Conservation (phyloP, 2,113 vertebrate species). For the Alexandromys fortis region DNA sequence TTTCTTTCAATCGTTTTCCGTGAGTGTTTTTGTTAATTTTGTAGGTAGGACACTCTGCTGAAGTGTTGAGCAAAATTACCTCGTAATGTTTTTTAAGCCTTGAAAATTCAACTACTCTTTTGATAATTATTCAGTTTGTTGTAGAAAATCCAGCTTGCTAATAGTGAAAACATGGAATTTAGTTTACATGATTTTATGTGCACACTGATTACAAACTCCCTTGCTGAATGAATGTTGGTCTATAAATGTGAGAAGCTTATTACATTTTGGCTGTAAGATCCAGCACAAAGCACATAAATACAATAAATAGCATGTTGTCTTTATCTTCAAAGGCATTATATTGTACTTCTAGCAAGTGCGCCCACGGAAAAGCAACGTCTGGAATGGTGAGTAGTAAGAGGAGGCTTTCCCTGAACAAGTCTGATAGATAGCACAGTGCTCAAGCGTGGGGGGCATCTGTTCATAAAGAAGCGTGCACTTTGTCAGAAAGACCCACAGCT, state of each 20-base stretch:
- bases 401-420: slow-evolving; percentile 38
- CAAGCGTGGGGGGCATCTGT: neutral
- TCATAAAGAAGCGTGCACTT: neutral
- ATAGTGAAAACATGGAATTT: slow-evolving; percentile 45
- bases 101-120: neutral
- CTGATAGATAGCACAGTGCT: neutral
- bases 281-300: slow-evolving; percentile 82
- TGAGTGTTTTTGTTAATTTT: neutral
- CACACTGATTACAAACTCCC: neutral
- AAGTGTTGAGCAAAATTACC: neutral
- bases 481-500: neutral
- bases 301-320: slow-evolving; percentile 90
- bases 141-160: neutral
- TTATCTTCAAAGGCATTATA: slow-evolving; percentile 95
- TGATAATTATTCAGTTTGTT: slow-evolving; percentile 18
- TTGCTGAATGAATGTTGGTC: slow-evolving; percentile 43
- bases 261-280: slow-evolving; percentile 81
- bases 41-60: neutral
- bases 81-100: neutral
- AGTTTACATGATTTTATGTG: slow-evolving; percentile 46
- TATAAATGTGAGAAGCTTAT: slow-evolving; percentile 68
- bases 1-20: neutral
- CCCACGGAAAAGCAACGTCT: slow-evolving; percentile 92
- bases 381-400: slow-evolving; percentile 91
- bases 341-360: slow-evolving; percentile 93